These are phyloP conservation scores for Pycnonotus jocosus DNA, from an alignment of 2,113 vertebrate species.

Conservation along the genomic window DNA sequence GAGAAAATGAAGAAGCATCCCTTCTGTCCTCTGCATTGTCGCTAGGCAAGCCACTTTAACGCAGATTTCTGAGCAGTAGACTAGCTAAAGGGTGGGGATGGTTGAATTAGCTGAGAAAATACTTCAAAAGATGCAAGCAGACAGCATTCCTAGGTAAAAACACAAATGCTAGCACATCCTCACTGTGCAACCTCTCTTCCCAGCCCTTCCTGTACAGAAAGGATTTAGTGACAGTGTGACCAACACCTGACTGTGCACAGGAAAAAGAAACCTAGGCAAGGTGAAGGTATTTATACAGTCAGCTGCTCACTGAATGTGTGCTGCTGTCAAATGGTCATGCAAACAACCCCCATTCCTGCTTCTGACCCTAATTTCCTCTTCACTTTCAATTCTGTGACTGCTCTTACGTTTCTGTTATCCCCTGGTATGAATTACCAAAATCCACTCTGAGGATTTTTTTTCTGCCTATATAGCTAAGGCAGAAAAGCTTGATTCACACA, in stretches of 20 bases:
- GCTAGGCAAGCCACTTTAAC: background rate
- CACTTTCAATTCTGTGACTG: background rate
- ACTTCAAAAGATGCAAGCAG: background rate
- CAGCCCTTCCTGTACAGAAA: background rate
- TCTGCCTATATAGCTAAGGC: background rate
- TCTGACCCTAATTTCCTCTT: background rate
- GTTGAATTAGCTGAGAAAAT: background rate
- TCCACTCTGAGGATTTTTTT: no score
- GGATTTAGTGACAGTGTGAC: accelerated
- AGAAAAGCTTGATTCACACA: background rate
- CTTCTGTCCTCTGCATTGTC: background rate
- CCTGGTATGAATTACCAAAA: background rate
- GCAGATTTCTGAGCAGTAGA: background rate
- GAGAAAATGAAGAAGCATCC: background rate
- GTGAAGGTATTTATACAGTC: background rate
- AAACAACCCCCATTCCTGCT: background rate
- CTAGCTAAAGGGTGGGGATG: background rate
- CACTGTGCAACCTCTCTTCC: background rate
- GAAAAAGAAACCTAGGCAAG: background rate
- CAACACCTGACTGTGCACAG: background rate
- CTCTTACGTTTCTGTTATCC: accelerated
- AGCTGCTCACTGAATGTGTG: background rate
- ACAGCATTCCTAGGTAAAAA: background rate
- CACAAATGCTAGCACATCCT: background rate
- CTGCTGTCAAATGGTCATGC: background rate